Evolutionary conservation across 2,797 vertebrate genomes (phyloP).

Genomic region (Malurus leucopterus): DNA sequence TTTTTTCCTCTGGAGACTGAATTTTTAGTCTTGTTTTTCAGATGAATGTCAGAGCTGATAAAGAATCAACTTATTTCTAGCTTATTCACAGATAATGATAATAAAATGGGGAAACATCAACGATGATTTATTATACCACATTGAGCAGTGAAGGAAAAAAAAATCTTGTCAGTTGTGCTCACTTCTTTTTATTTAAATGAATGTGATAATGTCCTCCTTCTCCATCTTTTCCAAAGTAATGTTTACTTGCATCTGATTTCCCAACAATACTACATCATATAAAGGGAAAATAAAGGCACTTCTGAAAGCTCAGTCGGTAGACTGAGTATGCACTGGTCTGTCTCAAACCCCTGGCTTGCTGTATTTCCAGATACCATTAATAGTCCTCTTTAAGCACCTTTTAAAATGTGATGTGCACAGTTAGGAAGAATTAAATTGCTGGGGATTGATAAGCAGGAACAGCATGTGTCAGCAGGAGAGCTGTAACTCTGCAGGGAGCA

Average conservation of each 20-base stretch:
- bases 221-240: conserved; percentile 36
- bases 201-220: conserved; percentile 37
- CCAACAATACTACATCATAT: not conserved
- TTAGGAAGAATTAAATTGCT: not conserved
- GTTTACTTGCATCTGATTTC: conserved; percentile 45
- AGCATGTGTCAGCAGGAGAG: not conserved
- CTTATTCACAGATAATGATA: conserved; percentile 42
- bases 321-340: not conserved
- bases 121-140: conserved; percentile 51
- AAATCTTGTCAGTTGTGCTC: conserved; percentile 14
- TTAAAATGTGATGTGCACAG: not conserved
- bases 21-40: conserved; percentile 48
- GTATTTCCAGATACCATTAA: not conserved
- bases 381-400: not conserved
- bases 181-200: conserved; percentile 48
- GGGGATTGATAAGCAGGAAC: not conserved
- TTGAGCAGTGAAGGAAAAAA: conserved; percentile 17
- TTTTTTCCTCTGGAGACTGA: conserved; percentile 44
- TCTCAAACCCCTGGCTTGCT: not conserved
- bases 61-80: conserved; percentile 39
- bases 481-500: not conserved
- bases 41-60: conserved; percentile 36
- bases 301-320: not conserved
- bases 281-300: not conserved
- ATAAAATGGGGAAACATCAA: conserved; percentile 45